These are phyloP conservation scores for Camelus dromedarius DNA, from an alignment of 2,113 vertebrate genomes.

Conservation along the genomic window DNA sequence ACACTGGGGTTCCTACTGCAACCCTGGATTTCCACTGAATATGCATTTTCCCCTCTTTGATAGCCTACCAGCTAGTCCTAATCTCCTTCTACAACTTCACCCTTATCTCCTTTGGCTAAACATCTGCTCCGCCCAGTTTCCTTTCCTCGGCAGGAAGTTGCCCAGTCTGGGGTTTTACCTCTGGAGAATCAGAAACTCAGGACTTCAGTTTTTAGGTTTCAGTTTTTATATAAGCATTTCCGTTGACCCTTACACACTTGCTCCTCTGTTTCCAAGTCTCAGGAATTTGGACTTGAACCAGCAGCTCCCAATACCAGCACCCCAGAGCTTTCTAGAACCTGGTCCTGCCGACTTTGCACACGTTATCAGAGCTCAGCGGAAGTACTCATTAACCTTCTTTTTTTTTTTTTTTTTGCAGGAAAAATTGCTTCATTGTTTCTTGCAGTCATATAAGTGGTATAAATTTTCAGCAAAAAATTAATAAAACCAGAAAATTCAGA, in stretches of 20 bases:
- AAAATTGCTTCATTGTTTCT: not conserved
- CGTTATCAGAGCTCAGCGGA: not conserved
- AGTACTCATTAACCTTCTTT: not conserved
- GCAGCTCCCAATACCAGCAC: too few species aligned
- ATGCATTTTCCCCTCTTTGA: too few species aligned
- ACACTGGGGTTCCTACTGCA: not conserved
- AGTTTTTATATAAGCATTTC: rapidly evolving
- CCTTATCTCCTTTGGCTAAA: not conserved
- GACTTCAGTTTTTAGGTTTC: too few species aligned
- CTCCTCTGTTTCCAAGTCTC: not conserved
- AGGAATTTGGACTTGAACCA: not conserved
- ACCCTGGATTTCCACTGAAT: not conserved
- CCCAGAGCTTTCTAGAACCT: not conserved
- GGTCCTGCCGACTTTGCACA: not conserved
- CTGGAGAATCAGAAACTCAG: not conserved
- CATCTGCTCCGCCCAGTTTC: not conserved
- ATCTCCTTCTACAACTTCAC: not conserved
- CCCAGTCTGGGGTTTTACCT: not conserved
- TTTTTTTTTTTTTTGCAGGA: not conserved
- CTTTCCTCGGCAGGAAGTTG: not conserved
- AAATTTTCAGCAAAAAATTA: not conserved
- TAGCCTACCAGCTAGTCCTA: too few species aligned
- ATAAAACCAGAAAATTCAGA: not conserved
- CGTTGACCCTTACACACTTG: too few species aligned
- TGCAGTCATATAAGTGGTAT: not conserved